Base-by-base conservation (phyloP, 1,140 invertebrate genomes). In the Spodoptera frugiperda region DNA sequence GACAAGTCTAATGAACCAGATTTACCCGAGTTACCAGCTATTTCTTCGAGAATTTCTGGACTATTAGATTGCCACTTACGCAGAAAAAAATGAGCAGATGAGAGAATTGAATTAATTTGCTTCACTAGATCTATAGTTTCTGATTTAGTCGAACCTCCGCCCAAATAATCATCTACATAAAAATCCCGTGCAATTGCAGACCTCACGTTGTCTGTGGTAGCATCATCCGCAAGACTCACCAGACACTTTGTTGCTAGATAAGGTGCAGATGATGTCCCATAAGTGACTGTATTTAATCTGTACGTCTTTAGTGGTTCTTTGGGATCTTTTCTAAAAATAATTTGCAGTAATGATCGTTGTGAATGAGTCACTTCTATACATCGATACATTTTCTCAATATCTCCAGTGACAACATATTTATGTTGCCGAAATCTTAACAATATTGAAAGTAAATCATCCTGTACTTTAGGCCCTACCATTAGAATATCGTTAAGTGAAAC, bases 201-300 rank as follows among this genome's bases (percentile, higher is more conserved):
- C 51, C 51, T 54, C 3, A 19, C 51, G 17, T 54, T 54, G 51
- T 54, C 51, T 54, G 51, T 54, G 51, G 17, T 1, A 54, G 51
- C 51, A 5, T 54, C 51, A 54, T 54, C 51, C 15, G 51, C 51
- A 54, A 54, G 51, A 54, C 51, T 54, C 5, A 54, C 51, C 15
- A 54, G 51, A 54, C 51, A 54, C 51, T 54, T 54, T 54, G 51
- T 54, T 54, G 51, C 15, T 54, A 54, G 51, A n/a, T 54, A 54
- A 54, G 51, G 51, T 5, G 51, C 51, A 54, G 14, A 3, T 19
- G 14, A 53, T 17, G 51, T 15, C 15, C 53, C 53, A 19, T 54
- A 54, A 54, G 53, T 54, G 14, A 54, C 53, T 15, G 53, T 54
- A 19, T 54, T 54, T 19, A 54, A 11, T 54, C 15, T 54, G 17